phyloP scores from a whole-genome alignment of 2,797 vertebrate species.

The Gobionotothen gibberifrons region DNA sequence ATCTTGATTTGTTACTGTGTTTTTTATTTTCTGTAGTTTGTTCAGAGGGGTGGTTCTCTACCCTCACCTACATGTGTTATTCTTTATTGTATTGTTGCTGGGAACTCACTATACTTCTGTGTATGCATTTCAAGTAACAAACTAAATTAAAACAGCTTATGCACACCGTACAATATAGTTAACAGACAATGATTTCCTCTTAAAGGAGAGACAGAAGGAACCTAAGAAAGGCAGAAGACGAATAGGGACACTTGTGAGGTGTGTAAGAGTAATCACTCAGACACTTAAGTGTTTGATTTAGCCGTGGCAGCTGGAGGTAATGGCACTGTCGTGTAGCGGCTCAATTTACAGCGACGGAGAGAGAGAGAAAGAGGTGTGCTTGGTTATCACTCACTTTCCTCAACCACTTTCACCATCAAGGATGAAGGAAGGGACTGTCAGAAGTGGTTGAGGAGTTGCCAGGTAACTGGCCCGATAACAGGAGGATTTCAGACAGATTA shows the following conservation, averaged over 20 bases:
- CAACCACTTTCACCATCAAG: conserved; percentile 40
- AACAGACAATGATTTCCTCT: conserved; percentile 9
- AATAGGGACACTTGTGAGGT: conserved; percentile 59
- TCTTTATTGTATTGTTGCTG: not conserved
- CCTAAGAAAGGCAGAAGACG: conserved; percentile 17
- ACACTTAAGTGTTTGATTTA: conserved; percentile 75
- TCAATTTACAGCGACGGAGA: conserved; percentile 66
- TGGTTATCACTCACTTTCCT: conserved; percentile 65
- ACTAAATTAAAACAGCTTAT: conserved; percentile 5
- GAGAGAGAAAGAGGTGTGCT: conserved; percentile 27
- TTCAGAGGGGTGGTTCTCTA: conserved; percentile 4
- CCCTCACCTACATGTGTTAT: not conserved
- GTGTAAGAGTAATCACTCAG: conserved; percentile 66
- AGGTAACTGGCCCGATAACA: conserved; percentile 52
- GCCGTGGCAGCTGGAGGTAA: conserved; percentile 71
- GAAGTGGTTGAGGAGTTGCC: conserved; percentile 26
- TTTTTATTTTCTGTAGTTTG: conserved; percentile 19
- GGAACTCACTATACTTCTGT: not conserved
- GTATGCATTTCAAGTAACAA: not conserved
- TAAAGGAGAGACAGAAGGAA: conserved; percentile 18
- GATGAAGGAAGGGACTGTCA: conserved; percentile 52
- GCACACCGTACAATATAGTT: not conserved
- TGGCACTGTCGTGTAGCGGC: conserved; percentile 70
- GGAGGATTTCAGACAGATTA: conserved; percentile 39
- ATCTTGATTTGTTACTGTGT: conserved; percentile 4